Percentiles rank a stretch among this genome's conserved stretches.
Evolutionary conservation across 2,113 vertebrate species (phyloP).

Genomic region (Bubalus kerabau): DNA sequence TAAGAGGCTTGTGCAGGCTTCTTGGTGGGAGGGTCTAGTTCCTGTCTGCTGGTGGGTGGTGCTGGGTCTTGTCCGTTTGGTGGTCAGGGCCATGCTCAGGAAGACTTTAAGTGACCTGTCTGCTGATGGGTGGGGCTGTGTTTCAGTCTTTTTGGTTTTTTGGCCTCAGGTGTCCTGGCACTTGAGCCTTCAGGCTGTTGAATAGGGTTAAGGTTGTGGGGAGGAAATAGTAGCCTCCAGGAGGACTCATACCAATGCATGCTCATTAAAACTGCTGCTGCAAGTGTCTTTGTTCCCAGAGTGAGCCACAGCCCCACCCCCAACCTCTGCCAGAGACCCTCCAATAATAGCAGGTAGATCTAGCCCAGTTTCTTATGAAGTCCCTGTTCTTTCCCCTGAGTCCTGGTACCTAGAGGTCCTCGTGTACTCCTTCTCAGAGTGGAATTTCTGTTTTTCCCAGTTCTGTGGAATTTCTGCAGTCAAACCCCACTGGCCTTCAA

Average conservation of each 20-base stretch:
- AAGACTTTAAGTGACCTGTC: not conserved
- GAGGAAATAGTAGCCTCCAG: not conserved
- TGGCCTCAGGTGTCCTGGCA: not conserved
- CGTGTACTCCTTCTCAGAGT: not conserved
- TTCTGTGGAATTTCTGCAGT: not conserved
- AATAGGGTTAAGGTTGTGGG: not conserved
- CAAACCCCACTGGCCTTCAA: not conserved
- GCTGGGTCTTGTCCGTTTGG: not conserved
- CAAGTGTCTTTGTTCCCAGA: not conserved
- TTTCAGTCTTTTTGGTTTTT: not conserved
- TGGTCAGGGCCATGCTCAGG: not conserved
- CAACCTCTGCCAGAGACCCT: not conserved
- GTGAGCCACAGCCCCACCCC: not conserved
- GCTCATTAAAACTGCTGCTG: not conserved
- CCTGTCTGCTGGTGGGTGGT: not conserved
- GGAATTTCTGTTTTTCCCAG: not conserved
- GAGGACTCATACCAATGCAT: not conserved
- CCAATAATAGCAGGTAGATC: not conserved
- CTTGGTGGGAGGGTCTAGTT: not conserved
- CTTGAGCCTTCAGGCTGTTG: not conserved
- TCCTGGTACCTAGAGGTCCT: not conserved
- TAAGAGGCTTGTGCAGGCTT: not conserved
- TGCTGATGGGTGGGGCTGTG: not conserved
- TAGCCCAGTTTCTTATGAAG: not conserved
- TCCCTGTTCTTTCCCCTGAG: not conserved